A percentile compares a stretch with the other conserved stretches of the same genome.
Evolutionary conservation across 2,113 vertebrate species (phyloP).

Genomic region (Oncorhynchus nerka): DNA sequence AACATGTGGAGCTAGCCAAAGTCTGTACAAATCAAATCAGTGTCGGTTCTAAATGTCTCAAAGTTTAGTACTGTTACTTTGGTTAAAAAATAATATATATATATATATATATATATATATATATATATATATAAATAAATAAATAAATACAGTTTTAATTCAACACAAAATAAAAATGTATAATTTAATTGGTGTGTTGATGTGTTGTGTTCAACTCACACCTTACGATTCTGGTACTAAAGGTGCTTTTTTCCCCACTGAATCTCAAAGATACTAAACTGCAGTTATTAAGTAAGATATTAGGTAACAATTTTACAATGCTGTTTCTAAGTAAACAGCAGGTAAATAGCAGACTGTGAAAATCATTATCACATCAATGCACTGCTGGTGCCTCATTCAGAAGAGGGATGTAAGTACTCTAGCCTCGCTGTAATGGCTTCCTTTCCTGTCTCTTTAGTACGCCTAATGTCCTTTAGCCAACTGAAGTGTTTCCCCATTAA

Average conservation of each 20-base stretch:
- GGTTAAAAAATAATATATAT: constrained; percentile 29
- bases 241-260: background rate
- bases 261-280: no score
- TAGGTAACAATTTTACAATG: no score
- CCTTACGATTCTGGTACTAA: background rate
- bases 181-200: constrained; percentile 18
- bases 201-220: constrained; percentile 17
- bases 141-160: constrained; percentile 25
- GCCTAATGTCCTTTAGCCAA: constrained; percentile 2
- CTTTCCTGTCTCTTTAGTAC: background rate
- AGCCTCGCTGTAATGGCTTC: background rate
- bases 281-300: background rate
- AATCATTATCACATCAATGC: background rate
- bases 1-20: constrained; percentile 17
- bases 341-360: background rate
- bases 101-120: constrained; percentile 41
- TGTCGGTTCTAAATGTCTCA: constrained; percentile 25
- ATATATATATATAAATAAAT: constrained; percentile 34
- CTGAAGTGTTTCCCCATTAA: background rate
- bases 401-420: background rate
- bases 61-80: constrained; percentile 15
- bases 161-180: constrained; percentile 16
- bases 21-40: constrained; percentile 21
- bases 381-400: background rate
- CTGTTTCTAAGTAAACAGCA: background rate